Conservation (phyloP, 1,140 invertebrate genomes). For the Calephelis nemesis region DNA sequence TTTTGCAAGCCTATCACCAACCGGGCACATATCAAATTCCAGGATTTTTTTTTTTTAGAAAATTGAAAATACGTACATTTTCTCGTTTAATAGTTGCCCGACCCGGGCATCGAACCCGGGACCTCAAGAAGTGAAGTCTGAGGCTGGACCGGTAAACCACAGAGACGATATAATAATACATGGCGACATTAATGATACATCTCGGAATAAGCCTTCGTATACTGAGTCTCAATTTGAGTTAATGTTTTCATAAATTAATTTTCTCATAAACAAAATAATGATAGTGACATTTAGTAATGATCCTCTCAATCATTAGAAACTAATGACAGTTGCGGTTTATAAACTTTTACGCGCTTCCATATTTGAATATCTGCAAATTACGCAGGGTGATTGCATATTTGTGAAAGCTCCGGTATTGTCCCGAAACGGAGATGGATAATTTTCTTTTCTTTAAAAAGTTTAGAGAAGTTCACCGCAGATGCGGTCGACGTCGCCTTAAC, state of each 20-base stretch:
- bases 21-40: too few species aligned
- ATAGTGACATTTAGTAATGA: neutral
- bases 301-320: neutral
- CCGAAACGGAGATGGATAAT: conserved; percentile 34
- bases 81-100: too few species aligned
- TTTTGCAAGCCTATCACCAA: too few species aligned
- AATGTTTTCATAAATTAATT: neutral
- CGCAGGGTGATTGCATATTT: conserved; percentile 40
- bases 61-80: too few species aligned
- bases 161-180: too few species aligned
- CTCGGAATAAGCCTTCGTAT: too few species aligned
- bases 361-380: conserved; percentile 32
- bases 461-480: conserved; percentile 43
- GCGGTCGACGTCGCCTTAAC: conserved; percentile 56
- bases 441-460: conserved; percentile 29
- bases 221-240: neutral
- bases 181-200: too few species aligned
- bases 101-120: too few species aligned
- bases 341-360: conserved; percentile 21
- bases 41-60: too few species aligned
- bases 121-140: too few species aligned
- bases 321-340: neutral
- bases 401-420: conserved; percentile 64
- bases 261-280: neutral
- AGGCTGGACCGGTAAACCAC: too few species aligned